These are phyloP conservation scores for Nanorana parkeri DNA, from an alignment of 2,113 vertebrate genomes.

Conservation along the genomic window DNA sequence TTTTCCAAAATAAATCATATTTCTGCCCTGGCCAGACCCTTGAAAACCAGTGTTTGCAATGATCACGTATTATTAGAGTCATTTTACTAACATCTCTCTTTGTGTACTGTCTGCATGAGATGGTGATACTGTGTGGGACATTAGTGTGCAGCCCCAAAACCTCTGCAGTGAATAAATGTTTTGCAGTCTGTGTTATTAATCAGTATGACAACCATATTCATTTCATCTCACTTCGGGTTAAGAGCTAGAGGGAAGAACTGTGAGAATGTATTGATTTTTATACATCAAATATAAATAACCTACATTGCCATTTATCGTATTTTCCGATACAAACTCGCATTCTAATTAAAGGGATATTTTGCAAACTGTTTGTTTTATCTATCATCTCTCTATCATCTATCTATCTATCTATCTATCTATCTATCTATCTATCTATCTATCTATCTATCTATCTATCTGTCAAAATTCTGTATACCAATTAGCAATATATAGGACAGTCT, in stretches of 20 bases:
- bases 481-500: background rate
- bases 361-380: no score
- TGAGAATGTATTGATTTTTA: slow-evolving; percentile 24
- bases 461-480: no score
- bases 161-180: background rate
- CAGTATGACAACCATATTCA: slow-evolving; percentile 13
- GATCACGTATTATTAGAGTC: no score
- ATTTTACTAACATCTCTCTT: no score
- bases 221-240: slow-evolving; percentile 10
- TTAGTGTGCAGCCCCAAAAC: background rate
- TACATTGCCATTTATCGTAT: background rate
- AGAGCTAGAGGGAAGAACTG: slow-evolving; percentile 3
- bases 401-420: background rate
- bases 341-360: no score
- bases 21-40: background rate
- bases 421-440: no score
- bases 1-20: background rate
- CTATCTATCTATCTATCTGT: no score
- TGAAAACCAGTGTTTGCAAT: no score
- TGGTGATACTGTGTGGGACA: no score
- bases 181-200: slow-evolving; percentile 14
- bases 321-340: no score
- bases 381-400: background rate
- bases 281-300: slow-evolving; percentile 22
- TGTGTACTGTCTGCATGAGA: no score